These are phyloP conservation scores for Zaprionus ornatus DNA, from an alignment of 1,140 invertebrate genomes.

Conservation along the genomic window DNA sequence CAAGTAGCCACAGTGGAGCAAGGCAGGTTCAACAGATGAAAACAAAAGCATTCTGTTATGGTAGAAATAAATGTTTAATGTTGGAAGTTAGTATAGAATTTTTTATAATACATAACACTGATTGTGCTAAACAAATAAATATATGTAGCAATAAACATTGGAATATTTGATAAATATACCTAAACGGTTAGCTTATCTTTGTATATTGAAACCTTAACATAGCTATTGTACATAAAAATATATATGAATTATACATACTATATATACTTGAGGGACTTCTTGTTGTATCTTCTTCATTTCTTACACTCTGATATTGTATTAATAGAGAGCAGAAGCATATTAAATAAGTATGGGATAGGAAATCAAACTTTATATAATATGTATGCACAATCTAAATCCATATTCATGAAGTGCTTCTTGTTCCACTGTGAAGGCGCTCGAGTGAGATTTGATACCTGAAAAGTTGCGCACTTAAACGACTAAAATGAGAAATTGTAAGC, in stretches of 20 bases:
- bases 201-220: constrained; percentile 18
- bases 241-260: not conserved
- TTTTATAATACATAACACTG: not conserved
- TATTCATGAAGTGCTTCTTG: not conserved
- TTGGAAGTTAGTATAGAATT: not conserved
- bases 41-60: not conserved
- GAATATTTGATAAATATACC: not conserved
- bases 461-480: constrained; percentile 37
- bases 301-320: not conserved
- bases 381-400: too few species aligned
- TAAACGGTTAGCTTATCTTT: constrained; percentile 2
- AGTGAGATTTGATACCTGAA: constrained; percentile 35
- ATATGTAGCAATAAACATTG: not conserved
- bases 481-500: constrained; percentile 21
- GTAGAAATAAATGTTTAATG: not conserved
- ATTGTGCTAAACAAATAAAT: constrained; percentile 1
- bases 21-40: constrained; percentile 1
- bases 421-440: constrained; percentile 35
- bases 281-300: not conserved
- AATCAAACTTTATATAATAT: not conserved
- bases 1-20: constrained; percentile 58
- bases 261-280: not conserved
- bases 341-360: not conserved
- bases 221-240: constrained; percentile 10
- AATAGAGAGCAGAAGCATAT: not conserved